Conservation (phyloP, 2,888 invertebrate genomes). For the Epiblema foenella region DNA sequence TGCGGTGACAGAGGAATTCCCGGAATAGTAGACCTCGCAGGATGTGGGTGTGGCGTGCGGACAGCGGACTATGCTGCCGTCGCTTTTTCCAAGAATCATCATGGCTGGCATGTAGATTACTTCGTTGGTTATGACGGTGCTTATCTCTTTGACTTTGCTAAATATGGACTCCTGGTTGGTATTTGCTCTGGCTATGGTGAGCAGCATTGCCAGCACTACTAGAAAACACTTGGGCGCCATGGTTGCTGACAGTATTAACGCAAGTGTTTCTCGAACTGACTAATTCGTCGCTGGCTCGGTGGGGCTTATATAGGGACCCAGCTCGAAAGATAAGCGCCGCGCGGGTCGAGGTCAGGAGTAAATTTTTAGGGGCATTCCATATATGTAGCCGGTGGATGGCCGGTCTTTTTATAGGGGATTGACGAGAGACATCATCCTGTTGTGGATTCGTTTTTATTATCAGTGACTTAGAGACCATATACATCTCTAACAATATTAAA, state of each 20-base stretch:
- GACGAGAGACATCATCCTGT: too few relatives aligned
- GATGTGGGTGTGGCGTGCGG: not conserved
- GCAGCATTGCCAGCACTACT: not conserved
- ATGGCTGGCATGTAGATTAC: not conserved
- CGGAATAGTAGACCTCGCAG: constrained; percentile 1
- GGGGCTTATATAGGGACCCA: not conserved
- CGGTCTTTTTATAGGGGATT: too few relatives aligned
- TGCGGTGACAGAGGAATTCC: not conserved
- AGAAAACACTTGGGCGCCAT: not conserved
- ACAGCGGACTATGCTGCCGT: constrained; percentile 12
- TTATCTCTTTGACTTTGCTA: constrained; percentile 1
- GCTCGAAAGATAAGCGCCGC: not conserved
- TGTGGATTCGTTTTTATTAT: too few relatives aligned
- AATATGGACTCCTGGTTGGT: not conserved
- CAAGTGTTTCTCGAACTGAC: not conserved
- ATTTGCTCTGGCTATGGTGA: not conserved
- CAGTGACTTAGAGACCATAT: too few relatives aligned
- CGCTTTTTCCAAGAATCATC: not conserved
- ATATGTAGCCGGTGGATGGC: too few relatives aligned
- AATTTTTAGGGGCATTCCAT: too few relatives aligned
- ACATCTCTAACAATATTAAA: too few relatives aligned
- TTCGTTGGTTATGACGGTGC: constrained; percentile 5
- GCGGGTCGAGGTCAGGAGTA: not conserved
- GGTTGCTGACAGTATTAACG: not conserved
- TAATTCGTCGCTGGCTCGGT: not conserved